phyloP scores from a whole-genome alignment of 2,797 vertebrate genomes.

The Aplochiton taeniatus region DNA sequence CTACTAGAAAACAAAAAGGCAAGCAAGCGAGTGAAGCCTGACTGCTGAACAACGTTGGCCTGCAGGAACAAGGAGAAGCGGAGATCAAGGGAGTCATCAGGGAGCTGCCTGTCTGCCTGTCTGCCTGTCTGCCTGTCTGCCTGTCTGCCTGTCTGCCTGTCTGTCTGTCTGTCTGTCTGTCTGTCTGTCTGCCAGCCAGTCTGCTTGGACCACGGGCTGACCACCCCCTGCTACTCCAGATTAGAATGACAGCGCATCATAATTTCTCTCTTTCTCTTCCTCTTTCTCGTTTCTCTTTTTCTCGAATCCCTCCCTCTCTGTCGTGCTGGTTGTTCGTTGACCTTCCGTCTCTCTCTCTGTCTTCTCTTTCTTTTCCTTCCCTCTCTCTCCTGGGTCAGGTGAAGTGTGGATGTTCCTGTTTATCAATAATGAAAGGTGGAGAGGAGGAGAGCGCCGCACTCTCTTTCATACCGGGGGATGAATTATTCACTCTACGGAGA shows the following conservation, averaged over 20 bases:
- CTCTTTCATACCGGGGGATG: constrained; percentile 59
- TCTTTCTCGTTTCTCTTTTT: neutral
- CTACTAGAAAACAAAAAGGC: constrained; percentile 43
- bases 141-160: too few relatives aligned
- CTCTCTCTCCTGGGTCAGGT: constrained; percentile 54
- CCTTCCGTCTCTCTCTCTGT: neutral
- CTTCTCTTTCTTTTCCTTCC: neutral
- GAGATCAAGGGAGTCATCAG: too few relatives aligned
- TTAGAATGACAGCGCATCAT: too few relatives aligned
- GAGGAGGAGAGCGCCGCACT: constrained; percentile 52
- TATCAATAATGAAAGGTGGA: constrained; percentile 76
- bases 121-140: too few relatives aligned
- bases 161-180: neutral
- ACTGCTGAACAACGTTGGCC: too few relatives aligned
- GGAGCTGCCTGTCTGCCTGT: too few relatives aligned
- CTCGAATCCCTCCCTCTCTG: neutral
- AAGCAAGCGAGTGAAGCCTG: neutral
- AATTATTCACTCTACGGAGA: constrained; percentile 71
- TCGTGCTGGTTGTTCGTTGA: too few relatives aligned
- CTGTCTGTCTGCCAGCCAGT: neutral
- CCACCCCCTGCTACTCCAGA: too few relatives aligned
- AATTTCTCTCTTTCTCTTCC: neutral
- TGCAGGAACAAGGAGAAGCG: too few relatives aligned
- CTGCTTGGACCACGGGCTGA: too few relatives aligned
- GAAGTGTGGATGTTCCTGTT: constrained; percentile 74